Conservation (phyloP, 2,113 vertebrate genomes). For the Gymnocephalus cernua region DNA sequence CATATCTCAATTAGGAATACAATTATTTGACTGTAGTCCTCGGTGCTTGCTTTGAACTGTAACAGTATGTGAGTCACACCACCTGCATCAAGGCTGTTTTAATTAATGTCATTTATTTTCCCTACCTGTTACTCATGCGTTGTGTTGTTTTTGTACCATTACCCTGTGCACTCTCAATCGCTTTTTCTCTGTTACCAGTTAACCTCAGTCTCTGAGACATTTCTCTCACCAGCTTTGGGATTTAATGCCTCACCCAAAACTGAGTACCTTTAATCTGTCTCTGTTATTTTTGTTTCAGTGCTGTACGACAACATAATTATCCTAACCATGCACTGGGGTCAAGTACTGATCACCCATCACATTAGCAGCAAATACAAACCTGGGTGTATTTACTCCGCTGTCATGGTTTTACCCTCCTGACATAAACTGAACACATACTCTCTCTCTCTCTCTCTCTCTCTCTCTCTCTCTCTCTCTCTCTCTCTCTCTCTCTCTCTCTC, state of each 20-base stretch:
- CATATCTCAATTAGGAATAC: constrained; percentile 2
- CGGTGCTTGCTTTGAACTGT: constrained; percentile 2
- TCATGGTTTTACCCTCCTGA: constrained; percentile 9
- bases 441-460: neutral
- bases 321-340: neutral
- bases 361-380: constrained; percentile 3
- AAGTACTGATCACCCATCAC: neutral
- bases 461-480: neutral
- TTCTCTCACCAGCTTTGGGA: neutral
- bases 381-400: neutral
- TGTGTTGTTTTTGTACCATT: neutral
- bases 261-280: constrained; percentile 11
- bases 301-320: neutral
- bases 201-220: constrained; percentile 4
- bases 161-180: neutral
- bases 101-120: neutral
- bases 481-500: neutral
- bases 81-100: neutral
- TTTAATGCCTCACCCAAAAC: neutral
- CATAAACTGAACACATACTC: constrained; percentile 13
- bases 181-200: neutral
- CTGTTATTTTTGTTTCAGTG: neutral
- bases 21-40: neutral
- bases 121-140: neutral
- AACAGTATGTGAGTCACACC: neutral